These are phyloP conservation scores for Helogale parvula DNA, from an alignment of 2,113 vertebrate species.

Conservation along the genomic window DNA sequence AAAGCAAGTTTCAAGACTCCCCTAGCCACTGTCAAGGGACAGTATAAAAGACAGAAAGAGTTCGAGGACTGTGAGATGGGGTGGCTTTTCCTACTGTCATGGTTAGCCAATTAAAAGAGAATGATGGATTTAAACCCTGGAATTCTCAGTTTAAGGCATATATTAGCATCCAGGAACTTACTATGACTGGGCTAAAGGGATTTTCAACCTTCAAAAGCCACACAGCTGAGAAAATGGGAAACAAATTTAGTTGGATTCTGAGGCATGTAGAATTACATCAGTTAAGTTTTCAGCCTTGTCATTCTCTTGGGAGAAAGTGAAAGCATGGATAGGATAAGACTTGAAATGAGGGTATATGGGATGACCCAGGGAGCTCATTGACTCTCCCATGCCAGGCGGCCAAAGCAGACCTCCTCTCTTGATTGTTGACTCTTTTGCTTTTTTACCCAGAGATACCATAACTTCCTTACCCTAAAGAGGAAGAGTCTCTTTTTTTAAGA, in stretches of 20 bases:
- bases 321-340: background rate
- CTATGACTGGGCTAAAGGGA: background rate
- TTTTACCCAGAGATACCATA: conserved; percentile 14
- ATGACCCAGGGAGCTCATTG: background rate
- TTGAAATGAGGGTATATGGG: background rate
- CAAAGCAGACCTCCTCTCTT: background rate
- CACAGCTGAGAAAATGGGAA: background rate
- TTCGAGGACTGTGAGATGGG: background rate
- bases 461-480: background rate
- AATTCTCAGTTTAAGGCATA: background rate
- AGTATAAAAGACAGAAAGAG: background rate
- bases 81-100: background rate
- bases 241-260: background rate
- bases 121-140: background rate
- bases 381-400: background rate
- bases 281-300: background rate
- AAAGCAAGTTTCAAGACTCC: background rate
- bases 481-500: background rate
- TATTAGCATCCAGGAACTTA: background rate
- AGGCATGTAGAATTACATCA: background rate
- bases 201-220: background rate
- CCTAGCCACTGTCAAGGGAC: background rate
- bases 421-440: background rate
- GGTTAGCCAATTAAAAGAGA: background rate
- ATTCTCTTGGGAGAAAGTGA: background rate